A percentile compares a stretch with the other conserved stretches of the same genome.
Evolutionary conservation across 2,888 invertebrate species (phyloP).

Genomic region (Nephrotoma guestfalica): DNA sequence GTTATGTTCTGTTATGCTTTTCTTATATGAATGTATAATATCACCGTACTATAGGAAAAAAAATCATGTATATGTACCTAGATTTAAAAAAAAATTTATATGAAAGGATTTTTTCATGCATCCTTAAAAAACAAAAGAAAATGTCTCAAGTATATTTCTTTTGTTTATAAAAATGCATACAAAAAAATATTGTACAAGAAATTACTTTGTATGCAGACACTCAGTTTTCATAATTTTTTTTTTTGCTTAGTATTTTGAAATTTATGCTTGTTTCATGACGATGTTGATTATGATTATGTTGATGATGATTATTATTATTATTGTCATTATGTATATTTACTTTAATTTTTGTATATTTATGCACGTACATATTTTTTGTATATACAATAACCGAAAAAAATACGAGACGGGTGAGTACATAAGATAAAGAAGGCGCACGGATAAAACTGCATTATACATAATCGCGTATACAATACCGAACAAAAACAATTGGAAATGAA

Average conservation of each 20-base stretch:
- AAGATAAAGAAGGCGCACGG: neutral
- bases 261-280: neutral
- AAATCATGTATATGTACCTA: neutral
- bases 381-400: neutral
- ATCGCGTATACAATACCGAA: neutral
- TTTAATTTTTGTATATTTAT: neutral
- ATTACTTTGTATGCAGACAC: neutral
- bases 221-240: neutral
- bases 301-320: neutral
- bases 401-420: neutral
- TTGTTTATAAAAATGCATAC: neutral
- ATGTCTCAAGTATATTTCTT: neutral
- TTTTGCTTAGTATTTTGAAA: neutral
- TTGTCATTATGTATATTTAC: neutral
- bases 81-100: neutral
- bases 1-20: neutral
- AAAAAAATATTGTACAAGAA: neutral
- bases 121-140: neutral
- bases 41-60: neutral
- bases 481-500: neutral
- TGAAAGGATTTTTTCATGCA: neutral
- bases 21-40: neutral
- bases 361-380: neutral
- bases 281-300: neutral
- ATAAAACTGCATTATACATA: neutral